Evolutionary conservation across 1,140 invertebrate species (phyloP).

Genomic region (Manduca sexta): DNA sequence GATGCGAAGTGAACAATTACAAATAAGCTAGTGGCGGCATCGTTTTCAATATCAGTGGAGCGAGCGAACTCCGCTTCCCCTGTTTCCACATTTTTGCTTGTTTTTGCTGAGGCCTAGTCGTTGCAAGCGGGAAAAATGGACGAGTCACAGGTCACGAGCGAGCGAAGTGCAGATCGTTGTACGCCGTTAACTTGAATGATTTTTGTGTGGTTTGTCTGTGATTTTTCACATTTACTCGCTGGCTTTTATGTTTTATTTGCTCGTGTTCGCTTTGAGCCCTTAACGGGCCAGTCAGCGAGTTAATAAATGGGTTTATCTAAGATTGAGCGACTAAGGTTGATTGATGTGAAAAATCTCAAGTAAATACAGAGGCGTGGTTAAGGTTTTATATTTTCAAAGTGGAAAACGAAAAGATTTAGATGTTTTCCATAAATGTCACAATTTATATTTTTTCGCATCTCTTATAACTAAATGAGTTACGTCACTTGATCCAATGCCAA

Average conservation of each 20-base stretch:
- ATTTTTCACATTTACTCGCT: conserved; percentile 30
- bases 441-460: no score
- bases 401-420: no score
- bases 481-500: no score
- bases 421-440: no score
- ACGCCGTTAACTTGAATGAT: conserved; percentile 46
- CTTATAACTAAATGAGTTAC: no score
- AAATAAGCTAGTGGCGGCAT: conserved; percentile 14
- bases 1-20: conserved; percentile 11
- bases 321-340: not conserved
- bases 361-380: no score
- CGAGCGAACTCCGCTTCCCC: conserved; percentile 11
- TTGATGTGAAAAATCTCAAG: no score
- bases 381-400: no score
- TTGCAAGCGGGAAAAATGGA: conserved; percentile 23
- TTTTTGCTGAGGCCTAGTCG: conserved; percentile 19
- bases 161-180: conserved; percentile 39
- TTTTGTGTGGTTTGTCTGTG: conserved; percentile 31
- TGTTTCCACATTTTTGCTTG: conserved; percentile 16
- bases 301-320: not conserved
- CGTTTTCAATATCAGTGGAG: conserved; percentile 22
- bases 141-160: conserved; percentile 33
- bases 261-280: conserved; percentile 13
- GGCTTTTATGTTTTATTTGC: conserved; percentile 24
- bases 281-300: not conserved